Base-by-base conservation (phyloP, 1,140 invertebrate species). In the Cydia fagiglandana region DNA sequence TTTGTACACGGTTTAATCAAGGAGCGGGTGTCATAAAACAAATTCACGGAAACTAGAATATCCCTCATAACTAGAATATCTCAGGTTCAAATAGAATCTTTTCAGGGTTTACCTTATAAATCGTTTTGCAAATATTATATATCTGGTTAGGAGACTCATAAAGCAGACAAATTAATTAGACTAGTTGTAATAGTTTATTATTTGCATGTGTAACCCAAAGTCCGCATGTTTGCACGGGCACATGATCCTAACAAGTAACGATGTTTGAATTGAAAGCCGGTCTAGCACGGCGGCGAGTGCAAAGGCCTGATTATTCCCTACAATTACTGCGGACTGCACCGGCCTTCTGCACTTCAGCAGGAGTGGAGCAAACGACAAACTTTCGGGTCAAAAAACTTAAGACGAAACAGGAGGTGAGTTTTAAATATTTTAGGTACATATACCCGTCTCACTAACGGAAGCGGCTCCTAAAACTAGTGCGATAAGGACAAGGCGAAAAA, bases 281-380 rank as follows among this genome's bases (percentile, higher is more conserved):
- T 38, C 6, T 68, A 68, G 53, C n/a, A 50, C 47, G 50, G 50
- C 30, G 28, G 28, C 28, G 15, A 70, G 66, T 70, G 30, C 66
- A 38, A 70, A 38, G 66, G 66, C 15, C 66, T 70, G 66, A 70
- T 70, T 70, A 70, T 70, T 70, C 66, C 34, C 66, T 38, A 70
- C 66, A 70, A 70, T 70, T 38, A 17, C 66, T 38, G 34, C 66
- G 66, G 66, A 70, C 66, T 70, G 30, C 56, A 41, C 66, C 66
- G 66, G 66, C 66, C 66, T 17, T 70, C 66, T 17, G 66, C 66
- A 41, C 66, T 66, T 66, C 30, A 66, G 7, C 38, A 0, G 15
- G 66, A 5, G 64, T 17, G 64, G n/a, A 10, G 66, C 34, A 70
- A 70, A n/a, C 34, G 7, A 70, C 24, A n/a, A 68, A 68, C 64